Evolutionary conservation across 1,140 invertebrate species (phyloP), one percentile per base, ranked within the genome.

Genomic region (Camponotus floridanus): DNA sequence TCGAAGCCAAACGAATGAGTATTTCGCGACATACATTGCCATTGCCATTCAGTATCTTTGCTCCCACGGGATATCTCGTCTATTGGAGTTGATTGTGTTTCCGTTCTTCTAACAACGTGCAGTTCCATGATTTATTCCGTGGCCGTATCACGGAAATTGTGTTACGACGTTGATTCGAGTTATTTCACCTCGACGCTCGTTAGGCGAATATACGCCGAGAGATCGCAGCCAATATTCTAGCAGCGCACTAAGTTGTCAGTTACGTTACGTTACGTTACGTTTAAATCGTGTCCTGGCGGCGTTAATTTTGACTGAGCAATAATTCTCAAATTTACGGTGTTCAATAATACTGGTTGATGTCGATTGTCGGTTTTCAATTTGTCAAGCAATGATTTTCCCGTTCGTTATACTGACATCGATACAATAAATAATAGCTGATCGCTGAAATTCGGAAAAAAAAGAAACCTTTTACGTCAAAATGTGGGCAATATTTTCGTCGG

Each of bases 241-340:
- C 6, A 55, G 26, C 33, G 15, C 33, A 51, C 26, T 73, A 73
- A 83, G 79, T 73, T 73, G 79, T 83, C 68, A 61, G 79, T 83
- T 74, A 61, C 31, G 79, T 70, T 83, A 61, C 31, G 79, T 70
- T 83, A 61, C 67, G 55, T 73, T 39, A 26, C 26, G 26, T 26
- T 73, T 39, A 55, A 42, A 21, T 21, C 15, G 39, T 45, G 18
- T 42, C 21, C 15, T 11, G 21, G 67, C 18, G 31, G 36, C 39
- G 42, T 78, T 83, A 83, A 83, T 83, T 73, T 45, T 70, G 78
- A 76, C 55, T 71, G 71, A n/a, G 64, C 76, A 78, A 87, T 89
- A 86, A 89, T 89, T 88, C 65, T 18, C 51, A 57, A 85, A 89
- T 86, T 76, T 81, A 67, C 21, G 33, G 11, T 39, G 11, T 11